A percentile compares a stretch with the other conserved stretches of the same genome.
These are phyloP conservation scores for Menidia beryllina DNA, from an alignment of 2,113 vertebrate species.

Conservation along the genomic window DNA sequence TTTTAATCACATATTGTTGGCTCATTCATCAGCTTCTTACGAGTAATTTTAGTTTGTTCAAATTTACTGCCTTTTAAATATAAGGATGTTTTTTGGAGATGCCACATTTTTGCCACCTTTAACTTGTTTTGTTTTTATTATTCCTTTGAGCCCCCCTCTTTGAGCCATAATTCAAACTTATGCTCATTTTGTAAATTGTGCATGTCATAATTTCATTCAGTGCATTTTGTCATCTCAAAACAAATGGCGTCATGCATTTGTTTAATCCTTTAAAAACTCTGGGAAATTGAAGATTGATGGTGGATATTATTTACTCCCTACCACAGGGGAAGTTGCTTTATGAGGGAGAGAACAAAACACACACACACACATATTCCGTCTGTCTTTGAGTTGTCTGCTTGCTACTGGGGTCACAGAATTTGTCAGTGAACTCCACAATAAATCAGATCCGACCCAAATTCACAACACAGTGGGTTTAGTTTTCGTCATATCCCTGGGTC, in stretches of 20 bases:
- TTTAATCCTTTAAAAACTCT: slow-evolving; percentile 37
- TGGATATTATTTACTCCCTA: slow-evolving; percentile 8
- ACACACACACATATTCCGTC: slow-evolving; percentile 11
- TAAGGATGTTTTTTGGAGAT: neutral
- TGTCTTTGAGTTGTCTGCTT: slow-evolving; percentile 22
- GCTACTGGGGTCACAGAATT: slow-evolving; percentile 18
- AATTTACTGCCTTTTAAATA: neutral
- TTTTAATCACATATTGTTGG: neutral
- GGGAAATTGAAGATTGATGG: slow-evolving; percentile 13
- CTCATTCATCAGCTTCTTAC: neutral
- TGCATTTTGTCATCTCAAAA: slow-evolving; percentile 12
- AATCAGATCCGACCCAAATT: slow-evolving; percentile 15
- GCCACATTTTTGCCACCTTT: neutral
- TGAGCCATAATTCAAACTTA: neutral
- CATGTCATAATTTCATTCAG: slow-evolving; percentile 6
- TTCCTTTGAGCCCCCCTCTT: neutral
- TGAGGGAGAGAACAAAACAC: neutral
- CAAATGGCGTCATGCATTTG: slow-evolving; percentile 8
- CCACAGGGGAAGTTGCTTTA: slow-evolving; percentile 2
- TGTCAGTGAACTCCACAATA: slow-evolving; percentile 15
- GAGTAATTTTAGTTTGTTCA: slow-evolving; percentile 1
- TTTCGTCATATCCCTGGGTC: slow-evolving; percentile 23
- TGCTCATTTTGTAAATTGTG: slow-evolving; percentile 14
- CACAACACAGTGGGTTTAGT: slow-evolving; percentile 18
- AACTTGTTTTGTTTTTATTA: neutral